These are phyloP conservation scores for Bubalus kerabau DNA, from an alignment of 2,113 vertebrate species.

Conservation along the genomic window DNA sequence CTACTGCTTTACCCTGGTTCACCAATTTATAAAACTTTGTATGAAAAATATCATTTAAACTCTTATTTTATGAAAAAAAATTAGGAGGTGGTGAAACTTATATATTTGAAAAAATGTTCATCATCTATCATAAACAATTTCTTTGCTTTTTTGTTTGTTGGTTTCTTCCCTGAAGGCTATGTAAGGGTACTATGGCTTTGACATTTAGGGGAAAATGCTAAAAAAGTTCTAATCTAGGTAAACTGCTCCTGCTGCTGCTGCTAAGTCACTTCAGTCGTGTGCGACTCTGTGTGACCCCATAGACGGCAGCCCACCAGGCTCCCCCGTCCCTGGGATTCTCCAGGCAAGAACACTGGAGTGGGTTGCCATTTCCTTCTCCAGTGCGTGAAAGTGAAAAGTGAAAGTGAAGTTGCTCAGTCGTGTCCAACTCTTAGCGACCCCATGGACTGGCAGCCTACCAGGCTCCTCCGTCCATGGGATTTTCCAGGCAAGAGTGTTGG, in stretches of 20 bases:
- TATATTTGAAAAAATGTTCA: background rate
- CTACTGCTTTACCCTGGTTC: background rate
- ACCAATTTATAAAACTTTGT: background rate
- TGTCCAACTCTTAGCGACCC: too few relatives aligned
- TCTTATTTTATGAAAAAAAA: background rate
- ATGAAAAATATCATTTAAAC: background rate
- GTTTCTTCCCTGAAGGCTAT: background rate
- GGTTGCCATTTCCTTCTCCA: too few relatives aligned
- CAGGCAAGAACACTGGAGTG: too few relatives aligned
- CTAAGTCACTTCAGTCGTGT: too few relatives aligned
- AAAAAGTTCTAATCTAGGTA: background rate
- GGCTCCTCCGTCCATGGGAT: too few relatives aligned
- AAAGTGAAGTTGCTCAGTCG: too few relatives aligned
- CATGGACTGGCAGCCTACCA: too few relatives aligned
- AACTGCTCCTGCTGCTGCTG: background rate
- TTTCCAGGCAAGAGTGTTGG: too few relatives aligned
- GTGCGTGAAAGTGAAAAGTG: too few relatives aligned
- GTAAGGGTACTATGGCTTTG: background rate
- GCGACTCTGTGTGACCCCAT: too few relatives aligned
- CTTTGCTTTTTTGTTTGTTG: background rate
- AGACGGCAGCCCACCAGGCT: too few relatives aligned
- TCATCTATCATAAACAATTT: background rate
- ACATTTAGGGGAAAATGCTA: background rate
- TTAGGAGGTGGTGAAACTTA: background rate
- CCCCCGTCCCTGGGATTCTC: too few relatives aligned